phyloP scores from a whole-genome alignment of 2,113 vertebrate genomes.

The Neogale vison region DNA sequence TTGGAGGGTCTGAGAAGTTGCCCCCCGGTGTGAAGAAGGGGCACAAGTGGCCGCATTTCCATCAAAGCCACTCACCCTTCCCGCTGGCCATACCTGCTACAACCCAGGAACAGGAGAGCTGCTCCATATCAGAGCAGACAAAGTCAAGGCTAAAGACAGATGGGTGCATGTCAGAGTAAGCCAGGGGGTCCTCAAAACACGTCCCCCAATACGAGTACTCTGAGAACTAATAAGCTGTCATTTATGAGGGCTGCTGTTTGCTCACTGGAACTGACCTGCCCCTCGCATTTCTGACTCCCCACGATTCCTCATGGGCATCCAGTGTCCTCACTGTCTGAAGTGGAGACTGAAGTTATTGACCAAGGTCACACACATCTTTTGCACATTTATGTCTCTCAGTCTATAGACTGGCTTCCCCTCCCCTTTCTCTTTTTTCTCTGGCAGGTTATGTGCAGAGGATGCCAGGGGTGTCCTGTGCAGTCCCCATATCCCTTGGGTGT shows the following conservation, averaged over 20 bases:
- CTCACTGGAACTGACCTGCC: background rate
- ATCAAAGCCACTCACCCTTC: no score
- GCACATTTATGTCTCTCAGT: background rate
- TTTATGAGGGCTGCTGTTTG: accelerated
- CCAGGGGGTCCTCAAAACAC: background rate
- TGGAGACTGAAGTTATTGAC: background rate
- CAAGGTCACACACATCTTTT: background rate
- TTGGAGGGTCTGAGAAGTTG: no score
- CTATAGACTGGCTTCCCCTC: background rate
- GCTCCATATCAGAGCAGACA: background rate
- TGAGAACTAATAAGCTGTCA: background rate
- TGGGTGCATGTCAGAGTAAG: background rate
- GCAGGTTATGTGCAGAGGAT: background rate
- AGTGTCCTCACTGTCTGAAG: background rate
- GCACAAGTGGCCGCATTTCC: no score
- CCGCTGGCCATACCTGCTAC: background rate
- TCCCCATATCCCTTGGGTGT: background rate
- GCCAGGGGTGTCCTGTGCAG: no score
- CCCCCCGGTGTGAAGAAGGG: background rate
- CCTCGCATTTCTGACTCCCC: background rate
- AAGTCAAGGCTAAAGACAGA: background rate
- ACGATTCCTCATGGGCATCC: background rate
- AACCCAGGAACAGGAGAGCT: accelerated
- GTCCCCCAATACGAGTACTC: background rate
- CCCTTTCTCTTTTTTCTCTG: background rate